Conservation (phyloP, 2,888 invertebrate genomes). For the Apotomis turbidana region DNA sequence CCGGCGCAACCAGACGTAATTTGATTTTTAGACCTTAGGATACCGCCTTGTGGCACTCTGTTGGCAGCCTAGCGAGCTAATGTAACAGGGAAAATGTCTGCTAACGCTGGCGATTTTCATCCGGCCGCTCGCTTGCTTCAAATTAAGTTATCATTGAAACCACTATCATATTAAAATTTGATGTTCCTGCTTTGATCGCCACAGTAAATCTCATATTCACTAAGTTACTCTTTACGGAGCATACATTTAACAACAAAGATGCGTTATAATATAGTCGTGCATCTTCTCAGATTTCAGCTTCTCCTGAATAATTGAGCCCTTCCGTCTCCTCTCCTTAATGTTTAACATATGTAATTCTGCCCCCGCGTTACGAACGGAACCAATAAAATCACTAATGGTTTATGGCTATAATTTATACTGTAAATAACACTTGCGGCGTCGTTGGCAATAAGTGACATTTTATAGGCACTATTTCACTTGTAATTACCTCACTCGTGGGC, state of each 20-base stretch:
- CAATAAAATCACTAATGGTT: slow-evolving; percentile 45
- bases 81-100: neutral
- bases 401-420: slow-evolving; percentile 44
- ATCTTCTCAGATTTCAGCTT: slow-evolving; percentile 17
- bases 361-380: slow-evolving; percentile 36
- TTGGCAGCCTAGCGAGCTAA: neutral
- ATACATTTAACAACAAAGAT: too few relatives aligned
- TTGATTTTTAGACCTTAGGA: slow-evolving; percentile 69
- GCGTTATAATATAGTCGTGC: neutral
- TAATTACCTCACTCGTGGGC: slow-evolving; percentile 44
- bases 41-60: neutral
- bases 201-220: neutral
- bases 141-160: neutral
- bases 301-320: slow-evolving; percentile 19
- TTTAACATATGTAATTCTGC: slow-evolving; percentile 31
- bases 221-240: too few relatives aligned
- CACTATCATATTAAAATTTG: too few relatives aligned
- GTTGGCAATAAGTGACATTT: slow-evolving; percentile 45
- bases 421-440: slow-evolving; percentile 42
- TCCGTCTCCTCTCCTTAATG: slow-evolving; percentile 16
- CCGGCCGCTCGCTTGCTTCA: neutral
- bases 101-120: neutral
- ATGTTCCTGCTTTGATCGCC: neutral
- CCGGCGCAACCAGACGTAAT: slow-evolving; percentile 65
- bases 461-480: slow-evolving; percentile 48